Evolutionary conservation across 1,140 invertebrate genomes (phyloP).

Genomic region (Stratiolaelaps scimitus): DNA sequence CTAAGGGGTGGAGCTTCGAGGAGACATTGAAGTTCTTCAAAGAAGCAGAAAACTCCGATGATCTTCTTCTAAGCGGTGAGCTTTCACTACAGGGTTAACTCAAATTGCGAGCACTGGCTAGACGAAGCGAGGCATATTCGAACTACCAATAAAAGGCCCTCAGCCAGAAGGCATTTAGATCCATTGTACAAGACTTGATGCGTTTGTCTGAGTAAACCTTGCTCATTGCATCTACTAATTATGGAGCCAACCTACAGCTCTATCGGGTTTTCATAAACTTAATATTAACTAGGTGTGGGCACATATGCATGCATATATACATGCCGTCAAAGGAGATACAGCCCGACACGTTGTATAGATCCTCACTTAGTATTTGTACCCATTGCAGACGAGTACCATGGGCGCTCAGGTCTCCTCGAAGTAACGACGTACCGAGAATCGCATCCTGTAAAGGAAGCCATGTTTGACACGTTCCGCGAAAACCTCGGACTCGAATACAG

Average conservation of each 20-base stretch:
- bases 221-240: no score
- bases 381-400: conserved; percentile 5
- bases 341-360: background rate
- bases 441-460: background rate
- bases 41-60: conserved; percentile 58
- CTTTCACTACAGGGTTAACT: background rate
- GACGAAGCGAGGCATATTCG: no score
- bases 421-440: background rate
- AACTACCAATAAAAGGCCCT: no score
- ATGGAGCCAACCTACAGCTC: no score
- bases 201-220: no score
- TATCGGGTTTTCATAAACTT: no score
- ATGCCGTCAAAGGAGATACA: background rate
- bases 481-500: background rate
- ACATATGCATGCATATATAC: no score
- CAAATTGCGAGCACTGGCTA: no score
- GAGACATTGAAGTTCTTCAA: conserved; percentile 73
- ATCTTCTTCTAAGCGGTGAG: background rate
- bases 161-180: no score
- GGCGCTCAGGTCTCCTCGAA: background rate
- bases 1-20: conserved; percentile 69
- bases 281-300: no score
- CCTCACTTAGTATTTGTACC: background rate
- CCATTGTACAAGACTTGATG: no score
- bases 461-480: background rate